Evolutionary conservation across 2,888 invertebrate species (phyloP).

Genomic region (Thera obeliscata): DNA sequence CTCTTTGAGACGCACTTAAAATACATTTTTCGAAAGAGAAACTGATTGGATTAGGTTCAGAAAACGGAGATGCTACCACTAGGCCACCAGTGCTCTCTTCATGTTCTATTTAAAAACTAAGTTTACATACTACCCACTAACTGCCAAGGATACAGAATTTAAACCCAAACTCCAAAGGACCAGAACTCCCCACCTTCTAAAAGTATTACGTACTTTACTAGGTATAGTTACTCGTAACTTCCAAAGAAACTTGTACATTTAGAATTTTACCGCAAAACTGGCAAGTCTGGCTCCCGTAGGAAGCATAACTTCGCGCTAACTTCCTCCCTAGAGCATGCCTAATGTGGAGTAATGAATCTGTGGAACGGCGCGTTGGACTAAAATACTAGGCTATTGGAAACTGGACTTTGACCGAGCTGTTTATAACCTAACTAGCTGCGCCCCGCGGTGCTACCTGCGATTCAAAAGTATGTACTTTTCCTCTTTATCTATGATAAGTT

Average conservation of each 20-base stretch:
- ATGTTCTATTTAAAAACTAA: no score
- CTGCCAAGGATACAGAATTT: no score
- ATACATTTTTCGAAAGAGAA: no score
- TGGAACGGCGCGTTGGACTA: background rate
- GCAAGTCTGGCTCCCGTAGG: constrained; percentile 15
- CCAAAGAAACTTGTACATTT: background rate
- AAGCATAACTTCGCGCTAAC: constrained; percentile 19
- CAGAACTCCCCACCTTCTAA: no score
- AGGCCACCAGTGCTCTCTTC: no score
- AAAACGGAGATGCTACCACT: no score
- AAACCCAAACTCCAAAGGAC: background rate
- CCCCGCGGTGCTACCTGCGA: no score
- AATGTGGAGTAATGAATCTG: constrained; percentile 21
- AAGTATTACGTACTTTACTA: background rate
- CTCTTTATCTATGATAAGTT: no score
- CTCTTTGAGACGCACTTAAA: no score
- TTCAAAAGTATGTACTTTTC: no score
- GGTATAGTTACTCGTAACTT: background rate
- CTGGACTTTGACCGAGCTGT: background rate
- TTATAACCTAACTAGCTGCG: background rate
- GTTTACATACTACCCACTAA: no score
- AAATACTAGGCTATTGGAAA: background rate
- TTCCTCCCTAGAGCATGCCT: constrained; percentile 4
- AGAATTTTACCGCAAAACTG: constrained; percentile 4
- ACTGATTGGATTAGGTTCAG: no score